Evolutionary conservation across 2,888 invertebrate species (phyloP), one percentile per base, ranked within the genome.

Genomic region (Sialis lutaria): DNA sequence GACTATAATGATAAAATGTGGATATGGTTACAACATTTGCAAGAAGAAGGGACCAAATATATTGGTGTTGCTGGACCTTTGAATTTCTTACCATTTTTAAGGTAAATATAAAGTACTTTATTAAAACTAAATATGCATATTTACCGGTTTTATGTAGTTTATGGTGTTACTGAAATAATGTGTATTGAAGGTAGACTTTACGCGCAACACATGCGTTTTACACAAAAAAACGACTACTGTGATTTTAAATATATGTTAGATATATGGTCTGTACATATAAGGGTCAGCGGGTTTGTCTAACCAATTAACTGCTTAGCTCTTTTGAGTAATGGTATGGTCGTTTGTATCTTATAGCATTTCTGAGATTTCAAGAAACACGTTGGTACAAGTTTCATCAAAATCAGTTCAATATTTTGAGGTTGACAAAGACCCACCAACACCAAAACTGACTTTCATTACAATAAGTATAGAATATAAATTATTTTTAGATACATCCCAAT

Each of bases 31-130:
- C 76, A 82, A 56, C 67, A 78, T 54, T 67, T 86, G 45, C 86
- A 89, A 62, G 87, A 88, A 59, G 84, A 87, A 61, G 89, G 90
- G 1, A 78, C 83, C 44, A 82, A 85, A 58, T 74, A 80, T 55
- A 82, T 91, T 59, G 87, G 88, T 0, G 75, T 91, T 3, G 81
- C 88, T 1, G 88, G 84, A 2, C 75, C 82, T 8, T 71, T 89
- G 3, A 91, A 91, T 63, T 91, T 90, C 64, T 67, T 91, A 52
- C 88, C 91, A 9, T 78, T 82, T 58, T 64, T 89, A 40, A 77
- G 85, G 79, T 84, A 58, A 55, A 55, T 4, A 22, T 22, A 2
- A n/a, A 22, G 22, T 22, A 22, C 4, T 22, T 22, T 22, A 22
- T 4, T 22, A 22, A 2, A 22, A 22, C 22, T 22, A 22, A 22